Evolutionary conservation across 2,113 vertebrate species (phyloP).

Genomic region (Callithrix jacchus): DNA sequence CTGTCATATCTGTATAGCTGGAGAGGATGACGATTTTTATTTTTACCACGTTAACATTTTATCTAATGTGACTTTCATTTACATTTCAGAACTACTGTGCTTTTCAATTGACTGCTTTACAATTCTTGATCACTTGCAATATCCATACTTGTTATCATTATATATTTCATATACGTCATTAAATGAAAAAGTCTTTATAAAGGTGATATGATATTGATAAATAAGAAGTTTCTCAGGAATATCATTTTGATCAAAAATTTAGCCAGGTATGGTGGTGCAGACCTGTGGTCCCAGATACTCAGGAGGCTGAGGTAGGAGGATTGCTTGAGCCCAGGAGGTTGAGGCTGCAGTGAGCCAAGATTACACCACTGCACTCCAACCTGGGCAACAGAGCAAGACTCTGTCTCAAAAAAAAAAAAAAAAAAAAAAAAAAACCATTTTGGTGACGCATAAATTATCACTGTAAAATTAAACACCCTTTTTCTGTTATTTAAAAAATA

Average conservation of each 20-base stretch:
- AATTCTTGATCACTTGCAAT: neutral
- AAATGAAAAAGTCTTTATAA: neutral
- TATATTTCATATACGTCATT: neutral
- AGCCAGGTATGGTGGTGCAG: too few species aligned
- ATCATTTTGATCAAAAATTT: neutral
- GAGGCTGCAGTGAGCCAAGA: too few species aligned
- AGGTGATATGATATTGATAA: neutral
- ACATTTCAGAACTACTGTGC: neutral
- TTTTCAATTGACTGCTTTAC: neutral
- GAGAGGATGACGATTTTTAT: neutral
- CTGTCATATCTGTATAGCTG: neutral
- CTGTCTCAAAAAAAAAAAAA: neutral
- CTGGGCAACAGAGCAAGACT: too few species aligned
- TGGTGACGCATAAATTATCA: neutral
- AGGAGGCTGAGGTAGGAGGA: too few species aligned
- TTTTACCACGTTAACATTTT: neutral
- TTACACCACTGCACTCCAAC: too few species aligned
- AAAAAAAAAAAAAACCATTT: neutral
- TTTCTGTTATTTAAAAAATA: neutral
- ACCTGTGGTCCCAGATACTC: too few species aligned
- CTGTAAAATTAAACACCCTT: neutral
- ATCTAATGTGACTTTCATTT: conserved; percentile 8
- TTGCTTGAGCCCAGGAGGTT: too few species aligned
- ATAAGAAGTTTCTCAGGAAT: neutral
- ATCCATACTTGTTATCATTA: neutral